Evolutionary conservation across 2,113 vertebrate species (phyloP).

Genomic region (Genyomyrus donnyi): DNA sequence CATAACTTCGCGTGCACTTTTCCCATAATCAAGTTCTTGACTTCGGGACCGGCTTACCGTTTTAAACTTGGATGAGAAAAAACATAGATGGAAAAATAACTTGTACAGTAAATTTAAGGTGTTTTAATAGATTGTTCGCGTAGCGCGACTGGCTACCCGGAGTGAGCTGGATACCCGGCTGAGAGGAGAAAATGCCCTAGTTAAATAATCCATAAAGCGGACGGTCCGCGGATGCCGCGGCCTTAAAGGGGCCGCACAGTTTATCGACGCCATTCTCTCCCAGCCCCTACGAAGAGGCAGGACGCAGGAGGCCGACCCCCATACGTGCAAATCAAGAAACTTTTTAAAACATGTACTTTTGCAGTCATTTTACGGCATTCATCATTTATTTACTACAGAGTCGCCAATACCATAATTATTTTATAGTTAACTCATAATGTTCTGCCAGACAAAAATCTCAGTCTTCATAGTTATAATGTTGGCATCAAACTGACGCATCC

Average conservation of each 20-base stretch:
- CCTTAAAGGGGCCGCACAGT: constrained; percentile 58
- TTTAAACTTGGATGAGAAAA: not conserved
- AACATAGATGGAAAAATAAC: not conserved
- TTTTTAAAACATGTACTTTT: not conserved
- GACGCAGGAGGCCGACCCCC: not conserved
- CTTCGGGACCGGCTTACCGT: not conserved
- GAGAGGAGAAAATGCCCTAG: constrained; percentile 32
- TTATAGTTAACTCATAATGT: not conserved
- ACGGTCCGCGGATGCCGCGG: constrained; percentile 50
- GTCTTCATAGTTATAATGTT: not conserved
- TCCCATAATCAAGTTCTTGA: not conserved
- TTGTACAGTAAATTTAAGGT: not conserved
- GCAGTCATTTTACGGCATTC: not conserved
- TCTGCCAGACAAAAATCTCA: not conserved
- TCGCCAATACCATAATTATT: not conserved
- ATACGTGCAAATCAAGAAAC: not conserved
- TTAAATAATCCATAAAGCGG: constrained; percentile 69
- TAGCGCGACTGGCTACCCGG: not conserved
- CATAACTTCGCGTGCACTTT: not conserved
- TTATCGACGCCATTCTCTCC: not conserved
- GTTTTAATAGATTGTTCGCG: not conserved
- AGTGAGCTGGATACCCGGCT: not conserved
- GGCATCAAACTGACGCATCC: constrained; percentile 30
- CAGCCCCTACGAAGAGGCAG: not conserved
- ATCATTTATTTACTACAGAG: not conserved